Conservation (phyloP, 1,140 invertebrate genomes). For the Epicauta chinensis region DNA sequence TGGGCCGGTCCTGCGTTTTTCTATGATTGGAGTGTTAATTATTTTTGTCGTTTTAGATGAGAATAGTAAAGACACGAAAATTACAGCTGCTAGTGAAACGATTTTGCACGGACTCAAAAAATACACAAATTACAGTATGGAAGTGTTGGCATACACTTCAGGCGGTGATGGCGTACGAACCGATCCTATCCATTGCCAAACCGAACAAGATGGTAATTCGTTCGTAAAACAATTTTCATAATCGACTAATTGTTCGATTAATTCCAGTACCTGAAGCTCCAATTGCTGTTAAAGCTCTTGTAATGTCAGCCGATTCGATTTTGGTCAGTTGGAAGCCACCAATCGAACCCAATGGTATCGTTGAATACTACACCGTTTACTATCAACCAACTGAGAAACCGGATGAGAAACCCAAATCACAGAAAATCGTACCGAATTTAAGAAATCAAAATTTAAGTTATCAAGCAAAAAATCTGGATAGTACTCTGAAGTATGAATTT, state of each 20-base stretch:
- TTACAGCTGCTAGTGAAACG: conserved; percentile 85
- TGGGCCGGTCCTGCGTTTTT: no score
- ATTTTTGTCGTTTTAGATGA: conserved; percentile 60
- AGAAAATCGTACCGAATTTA: conserved; percentile 43
- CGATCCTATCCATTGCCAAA: conserved; percentile 85
- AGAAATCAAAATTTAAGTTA: conserved; percentile 55
- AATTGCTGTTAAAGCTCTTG: conserved; percentile 83
- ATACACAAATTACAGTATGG: conserved; percentile 96
- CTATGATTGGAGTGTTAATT: no score
- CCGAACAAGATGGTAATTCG: conserved; percentile 84
- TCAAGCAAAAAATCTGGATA: conserved; percentile 77
- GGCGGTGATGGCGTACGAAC: conserved; percentile 94
- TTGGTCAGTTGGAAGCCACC: conserved; percentile 91
- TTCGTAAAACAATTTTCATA: conserved; percentile 1
- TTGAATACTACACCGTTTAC: conserved; percentile 91
- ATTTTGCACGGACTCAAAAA: conserved; percentile 89
- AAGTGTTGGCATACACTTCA: conserved; percentile 89
- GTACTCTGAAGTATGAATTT: conserved; percentile 80
- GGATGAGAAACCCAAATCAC: conserved; percentile 42
- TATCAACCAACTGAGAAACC: conserved; percentile 61
- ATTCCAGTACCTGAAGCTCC: conserved; percentile 83
- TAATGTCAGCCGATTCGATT: conserved; percentile 86
- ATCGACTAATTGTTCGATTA: conserved; percentile 7
- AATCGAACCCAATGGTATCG: conserved; percentile 83
- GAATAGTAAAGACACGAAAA: conserved; percentile 85